Evolutionary conservation across 2,888 invertebrate species (phyloP).

Genomic region (Dasysyrphus albostriatus): DNA sequence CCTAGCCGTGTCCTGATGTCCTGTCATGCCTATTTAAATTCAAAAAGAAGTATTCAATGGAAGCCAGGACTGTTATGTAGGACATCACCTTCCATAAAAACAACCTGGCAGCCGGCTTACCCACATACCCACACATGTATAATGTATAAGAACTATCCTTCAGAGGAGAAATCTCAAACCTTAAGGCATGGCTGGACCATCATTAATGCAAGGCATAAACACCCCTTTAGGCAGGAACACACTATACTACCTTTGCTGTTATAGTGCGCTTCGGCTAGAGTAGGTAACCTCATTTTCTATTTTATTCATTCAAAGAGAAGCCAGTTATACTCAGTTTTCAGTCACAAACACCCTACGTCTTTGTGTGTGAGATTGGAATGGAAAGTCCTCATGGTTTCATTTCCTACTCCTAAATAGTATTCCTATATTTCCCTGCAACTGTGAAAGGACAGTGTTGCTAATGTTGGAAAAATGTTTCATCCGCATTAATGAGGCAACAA

Average conservation of each 20-base stretch:
- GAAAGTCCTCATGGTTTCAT: constrained; percentile 12
- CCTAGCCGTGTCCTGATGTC: constrained; percentile 9
- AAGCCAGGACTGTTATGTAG: constrained; percentile 7
- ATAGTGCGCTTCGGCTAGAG: not conserved
- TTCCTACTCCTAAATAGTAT: constrained; percentile 22
- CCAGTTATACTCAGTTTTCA: constrained; percentile 35
- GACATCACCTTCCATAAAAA: constrained; percentile 24
- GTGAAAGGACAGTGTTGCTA: constrained; percentile 70
- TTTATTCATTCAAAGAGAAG: constrained; percentile 51
- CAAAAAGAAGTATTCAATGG: constrained; percentile 16
- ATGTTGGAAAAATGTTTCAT: constrained; percentile 68
- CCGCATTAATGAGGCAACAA: constrained; percentile 75
- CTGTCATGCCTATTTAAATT: constrained; percentile 35
- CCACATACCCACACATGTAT: not conserved
- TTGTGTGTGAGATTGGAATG: constrained; percentile 25
- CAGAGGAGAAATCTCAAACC: constrained; percentile 44
- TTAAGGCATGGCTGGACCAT: constrained; percentile 60
- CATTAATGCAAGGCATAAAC: constrained; percentile 30
- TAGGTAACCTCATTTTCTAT: constrained; percentile 63
- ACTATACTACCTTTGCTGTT: not conserved
- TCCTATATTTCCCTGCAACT: constrained; percentile 15
- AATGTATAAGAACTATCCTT: constrained; percentile 9
- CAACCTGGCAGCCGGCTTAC: not conserved
- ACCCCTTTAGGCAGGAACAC: not conserved
- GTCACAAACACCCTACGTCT: constrained; percentile 22